These are phyloP conservation scores for Griposia aprilina DNA, from an alignment of 2,888 invertebrate species.

Conservation along the genomic window DNA sequence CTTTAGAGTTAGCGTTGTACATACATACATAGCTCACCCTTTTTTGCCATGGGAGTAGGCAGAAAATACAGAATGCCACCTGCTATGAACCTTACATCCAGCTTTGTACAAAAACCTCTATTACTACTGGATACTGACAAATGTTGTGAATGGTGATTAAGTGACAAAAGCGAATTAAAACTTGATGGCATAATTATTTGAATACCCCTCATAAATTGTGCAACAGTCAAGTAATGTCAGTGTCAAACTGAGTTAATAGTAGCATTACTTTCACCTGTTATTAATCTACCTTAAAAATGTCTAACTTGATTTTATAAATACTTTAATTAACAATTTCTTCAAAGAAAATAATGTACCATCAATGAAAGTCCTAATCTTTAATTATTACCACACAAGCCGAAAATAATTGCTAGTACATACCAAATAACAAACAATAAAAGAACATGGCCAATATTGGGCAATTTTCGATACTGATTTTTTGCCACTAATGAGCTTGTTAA, in stretches of 20 bases:
- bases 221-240: background rate
- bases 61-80: background rate
- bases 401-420: slow-evolving; percentile 5
- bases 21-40: background rate
- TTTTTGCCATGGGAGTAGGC: background rate
- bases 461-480: slow-evolving; percentile 51
- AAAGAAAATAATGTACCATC: slow-evolving; percentile 3
- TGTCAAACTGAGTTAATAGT: background rate
- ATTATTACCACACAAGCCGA: background rate
- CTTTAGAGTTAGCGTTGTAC: background rate
- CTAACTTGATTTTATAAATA: slow-evolving; percentile 7
- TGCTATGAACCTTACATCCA: background rate
- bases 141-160: background rate
- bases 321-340: slow-evolving; percentile 1
- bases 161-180: slow-evolving; percentile 9
- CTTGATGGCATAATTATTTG: background rate
- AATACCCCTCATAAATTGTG: background rate
- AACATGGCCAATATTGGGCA: slow-evolving; percentile 11
- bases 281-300: background rate
- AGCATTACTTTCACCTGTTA: background rate
- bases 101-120: background rate
- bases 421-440: slow-evolving; percentile 17
- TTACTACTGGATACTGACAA: background rate
- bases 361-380: background rate
- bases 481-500: slow-evolving; percentile 43